A percentile compares a stretch with the other conserved stretches of the same genome.
These are phyloP conservation scores for Protosalanx chinensis DNA, from an alignment of 2,797 vertebrate genomes.

Conservation along the genomic window DNA sequence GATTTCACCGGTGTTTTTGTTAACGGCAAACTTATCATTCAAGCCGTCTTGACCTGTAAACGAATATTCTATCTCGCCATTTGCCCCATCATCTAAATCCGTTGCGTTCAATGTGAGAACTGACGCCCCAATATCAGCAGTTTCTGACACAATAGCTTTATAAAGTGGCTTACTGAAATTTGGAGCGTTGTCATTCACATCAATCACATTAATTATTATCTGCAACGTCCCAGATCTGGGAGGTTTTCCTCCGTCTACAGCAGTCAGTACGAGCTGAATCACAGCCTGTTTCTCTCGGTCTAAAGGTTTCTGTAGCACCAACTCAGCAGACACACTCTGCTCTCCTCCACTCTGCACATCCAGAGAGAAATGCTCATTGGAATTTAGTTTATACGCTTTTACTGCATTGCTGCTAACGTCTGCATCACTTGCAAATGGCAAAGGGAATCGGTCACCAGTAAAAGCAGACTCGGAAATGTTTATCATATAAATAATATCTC, in stretches of 20 bases:
- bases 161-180: constrained; percentile 35
- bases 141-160: constrained; percentile 34
- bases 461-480: constrained; percentile 51
- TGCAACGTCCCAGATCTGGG: constrained; percentile 31
- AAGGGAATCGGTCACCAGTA: constrained; percentile 46
- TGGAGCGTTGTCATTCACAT: constrained; percentile 44
- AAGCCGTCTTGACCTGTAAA: constrained; percentile 30
- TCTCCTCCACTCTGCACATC: too few species aligned
- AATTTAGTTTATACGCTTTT: constrained; percentile 41
- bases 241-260: constrained; percentile 42
- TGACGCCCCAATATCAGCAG: constrained; percentile 11
- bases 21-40: constrained; percentile 16
- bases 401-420: constrained; percentile 40
- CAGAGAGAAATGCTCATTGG: constrained; percentile 3
- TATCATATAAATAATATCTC: constrained; percentile 19
- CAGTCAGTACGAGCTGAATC: constrained; percentile 26
- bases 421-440: constrained; percentile 25
- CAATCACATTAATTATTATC: constrained; percentile 33
- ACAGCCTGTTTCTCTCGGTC: constrained; percentile 27
- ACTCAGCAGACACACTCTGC: too few species aligned
- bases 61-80: constrained; percentile 29
- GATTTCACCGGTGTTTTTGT: constrained; percentile 14
- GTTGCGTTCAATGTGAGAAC: constrained; percentile 7
- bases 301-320: too few species aligned
- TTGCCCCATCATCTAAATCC: constrained; percentile 44